Base-by-base conservation (phyloP, 1,140 invertebrate species). In the Periplaneta americana region DNA sequence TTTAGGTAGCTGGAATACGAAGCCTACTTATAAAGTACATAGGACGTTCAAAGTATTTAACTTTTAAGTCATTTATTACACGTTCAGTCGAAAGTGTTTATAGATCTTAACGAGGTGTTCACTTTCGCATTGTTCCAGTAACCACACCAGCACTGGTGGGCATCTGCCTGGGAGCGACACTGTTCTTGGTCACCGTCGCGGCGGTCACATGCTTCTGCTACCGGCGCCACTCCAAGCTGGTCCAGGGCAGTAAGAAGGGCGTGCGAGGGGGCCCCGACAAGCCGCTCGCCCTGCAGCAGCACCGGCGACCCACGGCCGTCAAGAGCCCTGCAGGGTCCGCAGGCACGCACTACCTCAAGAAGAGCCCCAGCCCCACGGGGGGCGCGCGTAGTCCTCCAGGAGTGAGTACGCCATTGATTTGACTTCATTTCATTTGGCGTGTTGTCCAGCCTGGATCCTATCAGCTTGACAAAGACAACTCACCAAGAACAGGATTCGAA, bases 341-440 rank as follows among this genome's bases (percentile, higher is more conserved):
- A 33, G 92, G 93, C 77, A 91, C 92, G 31, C 95, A 96, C 86
- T 96, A 97, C 87, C 87, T 97, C 84, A 96, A 96, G 88, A 97
- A 97, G 88, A 96, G 94, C 74, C 96, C 96, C 0, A 96, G 95
- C 83, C 96, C 96, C 0, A 96, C 95, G 0, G 94, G 91, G 74
- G 89, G 90, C 32, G 91, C 88, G 2, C 91, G 85, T 82, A 85
- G 81, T 78, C 86, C 86, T n/a, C 87, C 85, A n/a, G 80, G 79
- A n/a, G 75, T 77, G 1, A 13, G 75, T 76, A 6, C 66, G n/a
- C n/a, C n/a, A n/a, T n/a, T n/a, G n/a, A n/a, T n/a, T n/a, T n/a
- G n/a, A n/a, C n/a, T n/a, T n/a, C n/a, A n/a, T n/a, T n/a, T n/a
- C n/a, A n/a, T n/a, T n/a, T n/a, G n/a, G n/a, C n/a, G n/a, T n/a